phyloP scores from a whole-genome alignment of 2,888 invertebrate genomes.

The Melipona beecheii region DNA sequence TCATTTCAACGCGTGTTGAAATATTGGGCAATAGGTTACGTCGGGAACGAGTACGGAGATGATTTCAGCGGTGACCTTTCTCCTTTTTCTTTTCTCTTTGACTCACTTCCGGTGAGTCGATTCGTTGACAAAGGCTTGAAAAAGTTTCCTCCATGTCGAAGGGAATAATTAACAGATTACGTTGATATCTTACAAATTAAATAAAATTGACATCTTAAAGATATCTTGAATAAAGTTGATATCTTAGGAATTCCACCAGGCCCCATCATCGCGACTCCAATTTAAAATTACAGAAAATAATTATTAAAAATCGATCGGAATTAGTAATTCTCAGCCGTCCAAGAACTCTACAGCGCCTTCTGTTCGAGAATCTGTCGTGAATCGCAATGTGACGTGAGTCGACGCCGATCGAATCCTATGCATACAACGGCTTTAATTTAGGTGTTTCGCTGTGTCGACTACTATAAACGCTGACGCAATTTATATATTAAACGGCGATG shows the following conservation, averaged over 20 bases:
- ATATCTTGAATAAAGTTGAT: too few relatives aligned
- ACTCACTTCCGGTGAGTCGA: neutral
- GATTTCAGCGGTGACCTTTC: neutral
- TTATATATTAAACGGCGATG: slow-evolving; percentile 41
- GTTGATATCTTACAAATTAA: too few relatives aligned
- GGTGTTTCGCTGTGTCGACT: neutral
- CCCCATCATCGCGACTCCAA: too few relatives aligned
- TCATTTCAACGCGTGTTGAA: too few relatives aligned
- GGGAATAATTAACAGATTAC: too few relatives aligned
- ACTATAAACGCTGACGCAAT: slow-evolving; percentile 19
- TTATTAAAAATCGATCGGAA: too few relatives aligned
- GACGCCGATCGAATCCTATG: neutral
- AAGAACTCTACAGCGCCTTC: too few relatives aligned
- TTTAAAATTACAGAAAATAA: too few relatives aligned
- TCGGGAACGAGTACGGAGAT: neutral
- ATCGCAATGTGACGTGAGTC: neutral
- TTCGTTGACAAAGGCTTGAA: neutral
- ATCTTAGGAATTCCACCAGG: too few relatives aligned
- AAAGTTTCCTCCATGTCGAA: neutral
- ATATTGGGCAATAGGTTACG: slow-evolving; percentile 1
- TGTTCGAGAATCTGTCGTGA: too few relatives aligned
- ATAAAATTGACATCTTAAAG: too few relatives aligned
- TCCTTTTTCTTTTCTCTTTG: neutral
- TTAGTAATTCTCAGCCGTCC: too few relatives aligned
- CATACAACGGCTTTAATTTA: neutral